Base-by-base conservation (phyloP, 2,113 vertebrate genomes). In the Sisor rabdophorus region DNA sequence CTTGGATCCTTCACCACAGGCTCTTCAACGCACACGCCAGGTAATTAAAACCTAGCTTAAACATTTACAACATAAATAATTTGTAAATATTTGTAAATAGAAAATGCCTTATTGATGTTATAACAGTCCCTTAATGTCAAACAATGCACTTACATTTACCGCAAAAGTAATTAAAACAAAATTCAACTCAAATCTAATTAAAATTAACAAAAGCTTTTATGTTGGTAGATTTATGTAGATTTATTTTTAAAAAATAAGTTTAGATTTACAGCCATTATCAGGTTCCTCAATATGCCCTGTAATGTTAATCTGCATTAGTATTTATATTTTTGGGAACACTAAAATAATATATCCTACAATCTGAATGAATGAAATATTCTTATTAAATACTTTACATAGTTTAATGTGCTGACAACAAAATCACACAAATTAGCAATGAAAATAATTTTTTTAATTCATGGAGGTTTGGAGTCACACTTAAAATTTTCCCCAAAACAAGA, bases 1-100 rank as follows among this genome's bases (percentile, higher is more conserved):
- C 61, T 58, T 56, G 9, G 74, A 74, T 30, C 78, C 40, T 44
- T 44, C 40, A 44, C 9, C 74, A 69, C 78, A 50, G 74, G 75
- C 19, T 61, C n/a, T 80, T 20, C 76, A 63, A 19, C 24, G 50
- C 53, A 65, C 73, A 0, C 20, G 47, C 9, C 77, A 79, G 79
- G 82, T 81, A 81, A 72, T 32, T 72, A 55, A 17, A n/a, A 36
- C 7, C 32, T 36, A 36, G 7, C 32, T 36, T 36, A 36, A n/a
- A n/a, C n/a, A n/a, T n/a, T n/a, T n/a, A n/a, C n/a, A n/a, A n/a
- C n/a, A n/a, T n/a, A n/a, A n/a, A n/a, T n/a, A n/a, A n/a, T n/a
- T n/a, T n/a, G n/a, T n/a, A n/a, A n/a, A n/a, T n/a, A n/a, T n/a
- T 24, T 65, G 30, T 32, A 36, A 36, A 30, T 63, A 11, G n/a